Base-by-base conservation (phyloP, 2,797 vertebrate species). In the Dicrostonyx torquatus region DNA sequence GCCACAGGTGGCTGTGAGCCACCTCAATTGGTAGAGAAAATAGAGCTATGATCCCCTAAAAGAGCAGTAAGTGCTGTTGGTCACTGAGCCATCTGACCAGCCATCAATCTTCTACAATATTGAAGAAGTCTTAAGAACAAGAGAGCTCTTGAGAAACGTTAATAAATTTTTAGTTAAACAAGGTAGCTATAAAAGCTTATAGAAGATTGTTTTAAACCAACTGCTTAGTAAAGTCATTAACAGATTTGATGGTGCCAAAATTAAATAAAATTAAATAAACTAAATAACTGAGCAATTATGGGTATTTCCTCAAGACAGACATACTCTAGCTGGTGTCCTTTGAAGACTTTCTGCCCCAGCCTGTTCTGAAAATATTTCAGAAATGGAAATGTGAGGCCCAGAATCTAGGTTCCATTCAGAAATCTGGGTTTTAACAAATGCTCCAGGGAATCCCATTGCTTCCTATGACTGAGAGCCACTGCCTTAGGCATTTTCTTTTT, bases 181-280 rank as follows among this genome's bases (percentile, higher is more conserved):
- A 43, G 26, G 58, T 70, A 80, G 20, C 6, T 55, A 60, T 37
- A 84, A 60, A 75, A 50, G 82, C 40, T 29, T 48, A 75, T 68
- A 70, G 62, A 62, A 66, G 34, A 91, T 92, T 73, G 22, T 95
- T 94, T 58, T 90, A 91, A 91, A 94, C 29, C 15, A 31, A 31
- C 10, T 20, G 88, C 4, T 76, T 29, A 43, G 37, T 92, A 85
- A 90, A 93, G 60, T 85, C 62, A 70, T 77, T 43, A 83, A 64
- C 88, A 76, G 22, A n/a, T 83, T 12, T 29, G 26, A 87, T 50
- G 14, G 1, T 53, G 9, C 24, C 80, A 45, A 77, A 68, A 34
- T 55, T 40, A 82, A 80, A 6, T 68, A 45, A 77, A 68, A 34
- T 55, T 40, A 82, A 80, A 6, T 68, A 80, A 68, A 34, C 62